phyloP scores from a whole-genome alignment of 2,888 invertebrate genomes.

The Drosophila mulleri region DNA sequence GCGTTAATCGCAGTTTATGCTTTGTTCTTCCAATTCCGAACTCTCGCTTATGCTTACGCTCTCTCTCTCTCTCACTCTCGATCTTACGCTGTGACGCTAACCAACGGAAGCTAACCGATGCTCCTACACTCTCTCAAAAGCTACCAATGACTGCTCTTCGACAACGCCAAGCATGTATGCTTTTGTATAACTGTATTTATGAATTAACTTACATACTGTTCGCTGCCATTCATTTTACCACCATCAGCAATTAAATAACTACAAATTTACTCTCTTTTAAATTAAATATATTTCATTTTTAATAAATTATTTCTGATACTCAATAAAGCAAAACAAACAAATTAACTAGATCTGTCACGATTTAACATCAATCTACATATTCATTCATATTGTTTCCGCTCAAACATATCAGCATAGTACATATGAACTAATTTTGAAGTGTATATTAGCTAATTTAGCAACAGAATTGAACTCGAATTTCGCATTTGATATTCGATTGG shows the following conservation, averaged over 20 bases:
- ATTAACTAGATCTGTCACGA: slow-evolving; percentile 12
- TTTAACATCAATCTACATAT: neutral
- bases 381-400: neutral
- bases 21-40: slow-evolving; percentile 41
- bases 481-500: slow-evolving; percentile 48
- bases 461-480: slow-evolving; percentile 37
- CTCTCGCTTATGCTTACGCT: slow-evolving; percentile 9
- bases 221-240: slow-evolving; percentile 9
- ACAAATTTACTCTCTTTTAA: slow-evolving; percentile 6
- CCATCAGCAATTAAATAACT: neutral
- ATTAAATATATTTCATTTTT: neutral
- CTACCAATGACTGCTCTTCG: neutral
- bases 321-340: neutral
- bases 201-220: slow-evolving; percentile 19
- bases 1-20: slow-evolving; percentile 69
- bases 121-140: slow-evolving; percentile 39
- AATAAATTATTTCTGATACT: neutral
- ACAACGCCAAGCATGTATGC: neutral
- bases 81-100: slow-evolving; percentile 8
- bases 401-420: neutral
- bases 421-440: neutral
- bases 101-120: slow-evolving; percentile 28
- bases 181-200: slow-evolving; percentile 1
- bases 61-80: slow-evolving; percentile 24
- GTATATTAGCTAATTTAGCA: slow-evolving; percentile 7